Base-by-base conservation (phyloP, 2,888 invertebrate genomes). In the Sinhomidia bicolor region DNA sequence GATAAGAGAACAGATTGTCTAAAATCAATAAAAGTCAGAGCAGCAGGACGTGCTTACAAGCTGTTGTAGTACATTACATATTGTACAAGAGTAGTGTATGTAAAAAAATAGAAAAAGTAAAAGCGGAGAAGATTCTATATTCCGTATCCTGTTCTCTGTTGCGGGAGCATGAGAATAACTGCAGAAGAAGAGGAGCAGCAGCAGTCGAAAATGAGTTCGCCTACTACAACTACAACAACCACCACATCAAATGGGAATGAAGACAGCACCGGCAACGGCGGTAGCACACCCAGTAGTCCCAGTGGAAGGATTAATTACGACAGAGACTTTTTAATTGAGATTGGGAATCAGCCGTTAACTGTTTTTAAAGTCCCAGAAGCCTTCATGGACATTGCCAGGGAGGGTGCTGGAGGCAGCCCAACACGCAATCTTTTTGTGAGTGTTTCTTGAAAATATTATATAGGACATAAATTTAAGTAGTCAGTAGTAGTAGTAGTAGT, bases 271-370 rank as follows among this genome's bases (percentile, higher is more conserved):
- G 79, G 80, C 51, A 36, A 7, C 7, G 44, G 65, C 7, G 44
- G 65, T 41, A 79, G 85, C 81, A 89, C 79, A 47, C 85, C 88
- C 41, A 71, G 68, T 51, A 88, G 88, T 60, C 88, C 88, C 1
- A 84, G 83, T 47, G 86, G 89, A n/a, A 71, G 86, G 5, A 90
- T 91, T 29, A 90, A 88, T n/a, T 91, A 91, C 74, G 90, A 90
- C 62, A 80, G 91, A 85, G 91, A 91, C 9, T 87, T 90, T 29
- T 71, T 91, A 20, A 88, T 91, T 23, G 83, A 89, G 62, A 85
- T 90, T 76, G 88, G 90, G 20, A 90, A 90, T 54, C 89, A 89
- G 47, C 54, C 86, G 1, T 10, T 54, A 10, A 85, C 90, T n/a
- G 90, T 90, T 29, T 90, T 89, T 65, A 84, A 88, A 47, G 85